Evolutionary conservation across 2,113 vertebrate genomes (phyloP).

Genomic region (Brachypodius melanocephalos): DNA sequence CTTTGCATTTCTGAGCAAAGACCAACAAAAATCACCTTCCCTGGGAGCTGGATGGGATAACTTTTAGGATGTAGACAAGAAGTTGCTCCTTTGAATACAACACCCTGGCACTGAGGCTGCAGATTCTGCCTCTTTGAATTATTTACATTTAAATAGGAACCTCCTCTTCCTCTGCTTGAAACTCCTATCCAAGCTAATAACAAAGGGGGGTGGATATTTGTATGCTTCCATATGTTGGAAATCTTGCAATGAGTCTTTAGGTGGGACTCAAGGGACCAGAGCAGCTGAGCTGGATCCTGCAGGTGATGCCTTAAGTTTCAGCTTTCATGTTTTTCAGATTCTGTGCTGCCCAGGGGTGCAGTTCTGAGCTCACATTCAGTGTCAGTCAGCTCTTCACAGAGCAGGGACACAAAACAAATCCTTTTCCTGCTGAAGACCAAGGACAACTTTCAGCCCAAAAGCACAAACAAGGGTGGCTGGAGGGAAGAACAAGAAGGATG

Average conservation of each 20-base stretch:
- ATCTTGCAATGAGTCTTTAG: neutral
- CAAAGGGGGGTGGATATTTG: neutral
- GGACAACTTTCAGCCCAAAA: too few relatives aligned
- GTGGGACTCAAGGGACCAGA: neutral
- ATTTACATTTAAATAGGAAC: neutral
- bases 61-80: neutral
- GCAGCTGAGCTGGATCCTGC: neutral
- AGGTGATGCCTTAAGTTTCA: too few relatives aligned
- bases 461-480: too few relatives aligned
- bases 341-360: too few relatives aligned
- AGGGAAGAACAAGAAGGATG: too few relatives aligned
- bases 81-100: neutral
- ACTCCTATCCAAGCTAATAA: neutral
- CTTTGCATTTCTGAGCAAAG: neutral
- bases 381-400: too few relatives aligned
- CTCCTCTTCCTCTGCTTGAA: neutral
- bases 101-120: neutral
- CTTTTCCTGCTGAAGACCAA: too few relatives aligned
- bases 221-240: neutral
- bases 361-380: too few relatives aligned
- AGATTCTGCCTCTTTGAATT: neutral
- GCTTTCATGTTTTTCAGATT: too few relatives aligned
- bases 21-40: neutral
- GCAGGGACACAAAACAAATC: too few relatives aligned
- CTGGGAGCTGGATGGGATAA: neutral